Base-by-base conservation (phyloP, 2,888 invertebrate genomes). In the Corythucha ciliata region DNA sequence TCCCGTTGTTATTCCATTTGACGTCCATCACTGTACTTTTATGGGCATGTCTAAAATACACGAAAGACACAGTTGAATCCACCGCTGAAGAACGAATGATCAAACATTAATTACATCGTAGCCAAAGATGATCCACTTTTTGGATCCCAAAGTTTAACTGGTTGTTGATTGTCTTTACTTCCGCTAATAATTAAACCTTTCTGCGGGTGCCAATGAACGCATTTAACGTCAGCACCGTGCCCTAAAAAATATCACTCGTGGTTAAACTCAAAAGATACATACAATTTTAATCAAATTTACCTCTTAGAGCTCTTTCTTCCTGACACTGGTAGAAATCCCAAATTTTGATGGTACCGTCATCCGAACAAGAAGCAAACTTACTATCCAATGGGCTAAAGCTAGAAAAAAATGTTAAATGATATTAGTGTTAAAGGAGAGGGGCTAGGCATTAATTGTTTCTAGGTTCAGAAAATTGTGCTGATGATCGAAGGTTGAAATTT, bases 21-120 rank as follows among this genome's bases (percentile, higher is more conserved):
- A 97, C 77, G 68, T 97, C 94, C 94, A 97, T 97, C 12, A 98
- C 98, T 24, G 98, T 97, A 49, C 92, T 93, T 72, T 99, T 99
- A 70, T 99, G 98, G 36, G 97, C 97, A 70, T 98, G 97, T 48
- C 86, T 86, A 62, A 58, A 59, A 59, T n/a, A n/a, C n/a, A n/a
- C n/a, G n/a, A n/a, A n/a, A n/a, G n/a, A n/a, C n/a, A 22, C 55
- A 57, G 27, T 24, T 40, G 18, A 46, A 18, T 24, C 5, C 36
- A 18, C 10, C 24, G 16, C 8, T 36, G 12, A 29, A 29, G 14
- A 36, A 36, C 16, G 16, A 36, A 36, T 10, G 10, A 14, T 14
- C n/a, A n/a, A n/a, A n/a, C n/a, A n/a, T 10, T 32, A 75, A 79
- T 76, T 75, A 87, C 77, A 98, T 73, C 32, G 97, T 98, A 16